phyloP scores from a whole-genome alignment of 2,888 invertebrate species.

The Monoplex corrugatus region DNA sequence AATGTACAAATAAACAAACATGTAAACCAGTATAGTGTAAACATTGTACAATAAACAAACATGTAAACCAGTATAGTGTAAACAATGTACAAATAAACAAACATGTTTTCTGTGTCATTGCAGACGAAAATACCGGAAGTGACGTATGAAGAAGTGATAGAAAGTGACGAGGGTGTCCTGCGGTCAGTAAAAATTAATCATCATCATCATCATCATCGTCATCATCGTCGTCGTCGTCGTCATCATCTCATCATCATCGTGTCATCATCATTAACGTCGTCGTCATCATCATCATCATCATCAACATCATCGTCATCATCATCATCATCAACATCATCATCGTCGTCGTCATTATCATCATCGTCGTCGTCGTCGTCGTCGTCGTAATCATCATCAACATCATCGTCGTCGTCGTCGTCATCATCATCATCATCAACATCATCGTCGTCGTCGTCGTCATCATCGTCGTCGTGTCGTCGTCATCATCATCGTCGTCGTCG shows the following conservation, averaged over 20 bases:
- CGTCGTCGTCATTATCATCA: too few relatives aligned
- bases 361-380: too few relatives aligned
- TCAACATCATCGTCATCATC: too few relatives aligned
- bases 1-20: too few relatives aligned
- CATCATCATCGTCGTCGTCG: constrained; percentile 14
- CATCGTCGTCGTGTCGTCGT: neutral
- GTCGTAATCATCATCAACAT: too few relatives aligned
- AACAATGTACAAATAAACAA: neutral
- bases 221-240: neutral
- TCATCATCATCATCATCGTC: neutral
- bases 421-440: too few relatives aligned
- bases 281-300: too few relatives aligned
- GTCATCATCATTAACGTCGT: too few relatives aligned
- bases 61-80: neutral
- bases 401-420: too few relatives aligned
- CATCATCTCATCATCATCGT: too few relatives aligned
- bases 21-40: neutral
- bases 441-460: too few relatives aligned
- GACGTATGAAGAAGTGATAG: constrained; percentile 43
- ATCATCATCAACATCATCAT: too few relatives aligned
- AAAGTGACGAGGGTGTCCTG: constrained; percentile 42
- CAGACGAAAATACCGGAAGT: constrained; percentile 49
- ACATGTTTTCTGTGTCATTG: neutral
- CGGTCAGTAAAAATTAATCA: neutral
- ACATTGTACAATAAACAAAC: neutral